These are phyloP conservation scores for Temnothorax nylanderi DNA, from an alignment of 1,140 invertebrate genomes.

Conservation along the genomic window DNA sequence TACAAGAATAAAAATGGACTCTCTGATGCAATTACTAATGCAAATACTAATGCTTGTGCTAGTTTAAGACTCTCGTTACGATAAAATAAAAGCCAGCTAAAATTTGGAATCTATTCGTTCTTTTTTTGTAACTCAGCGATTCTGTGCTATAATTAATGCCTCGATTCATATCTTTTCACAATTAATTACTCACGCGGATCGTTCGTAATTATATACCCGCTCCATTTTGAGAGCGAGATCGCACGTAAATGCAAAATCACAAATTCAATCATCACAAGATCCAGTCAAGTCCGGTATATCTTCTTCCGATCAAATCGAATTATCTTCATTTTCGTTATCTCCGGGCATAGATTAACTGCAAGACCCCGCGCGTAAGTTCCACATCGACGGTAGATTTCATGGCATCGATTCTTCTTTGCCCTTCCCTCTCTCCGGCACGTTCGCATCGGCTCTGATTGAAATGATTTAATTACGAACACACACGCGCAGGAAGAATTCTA, in stretches of 20 bases:
- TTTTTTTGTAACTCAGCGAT: background rate
- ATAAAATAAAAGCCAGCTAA: background rate
- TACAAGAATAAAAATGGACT: background rate
- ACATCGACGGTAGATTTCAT: background rate
- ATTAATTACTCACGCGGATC: background rate
- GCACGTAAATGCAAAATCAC: background rate
- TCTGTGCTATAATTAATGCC: background rate
- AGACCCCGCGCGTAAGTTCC: constrained; percentile 10
- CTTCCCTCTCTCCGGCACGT: background rate
- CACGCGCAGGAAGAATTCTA: background rate
- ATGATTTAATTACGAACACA: background rate
- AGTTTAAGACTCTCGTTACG: background rate
- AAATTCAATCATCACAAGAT: constrained; percentile 34
- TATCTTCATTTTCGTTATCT: constrained; percentile 39
- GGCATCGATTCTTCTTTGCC: background rate
- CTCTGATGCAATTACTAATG: background rate
- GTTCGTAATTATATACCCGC: background rate
- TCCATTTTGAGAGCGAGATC: background rate
- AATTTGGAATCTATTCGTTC: background rate
- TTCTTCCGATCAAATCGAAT: background rate
- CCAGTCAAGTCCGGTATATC: background rate
- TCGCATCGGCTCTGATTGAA: background rate
- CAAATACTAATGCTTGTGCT: background rate
- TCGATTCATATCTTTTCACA: background rate
- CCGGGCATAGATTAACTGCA: constrained; percentile 18